Base-by-base conservation (phyloP, 2,113 vertebrate genomes). In the Hippopotamus amphibius region DNA sequence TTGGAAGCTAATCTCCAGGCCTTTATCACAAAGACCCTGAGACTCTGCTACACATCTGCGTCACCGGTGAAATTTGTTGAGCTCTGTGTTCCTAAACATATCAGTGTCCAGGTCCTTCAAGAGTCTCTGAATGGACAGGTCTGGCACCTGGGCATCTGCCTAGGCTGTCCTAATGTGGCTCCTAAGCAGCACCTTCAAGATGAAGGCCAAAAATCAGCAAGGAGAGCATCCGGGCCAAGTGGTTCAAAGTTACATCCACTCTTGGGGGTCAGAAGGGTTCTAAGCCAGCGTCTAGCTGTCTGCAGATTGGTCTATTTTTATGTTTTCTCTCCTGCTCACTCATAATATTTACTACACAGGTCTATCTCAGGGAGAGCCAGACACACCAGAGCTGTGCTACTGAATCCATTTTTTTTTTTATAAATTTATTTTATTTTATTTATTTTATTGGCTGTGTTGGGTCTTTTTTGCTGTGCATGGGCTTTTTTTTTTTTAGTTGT, bases 1-100 rank as follows among this genome's bases (percentile, higher is more conserved):
- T 68, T 86, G 68, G 22, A 94, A 69, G 57, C 10, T 21, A 79
- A 15, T 55, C 17, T 37, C 37, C 53, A 26, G 53, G 61, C 33
- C 66, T 96, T 65, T 26, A 4, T 72, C 46, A 85, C 50, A 77
- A 37, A 86, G 15, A 50, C 11, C 7, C 21, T 3, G 1, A 87
- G 33, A 30, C 19, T 84, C 24, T 43, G n/a, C n/a, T 48, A 41
- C 33, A 10, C 22, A 53, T 59, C 30, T 46, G 5, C 4, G 22
- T 11, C 37, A 41, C 57, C n/a, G 84, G 3, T 22, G 10, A 84
- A 63, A 53, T 46, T 61, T 74, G 43, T 50, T 92, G 33, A 41
- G 22, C 57, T 46, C 57, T 63, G 21, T 77, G 33, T 92, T 89
- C 95, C 79, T 96, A 86, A 92, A 55, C 63, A 71, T 21, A 28